Percentiles rank a stretch among this genome's conserved stretches.
Conservation (phyloP, 2,888 invertebrate genomes). For the Microdon myrmicae region DNA sequence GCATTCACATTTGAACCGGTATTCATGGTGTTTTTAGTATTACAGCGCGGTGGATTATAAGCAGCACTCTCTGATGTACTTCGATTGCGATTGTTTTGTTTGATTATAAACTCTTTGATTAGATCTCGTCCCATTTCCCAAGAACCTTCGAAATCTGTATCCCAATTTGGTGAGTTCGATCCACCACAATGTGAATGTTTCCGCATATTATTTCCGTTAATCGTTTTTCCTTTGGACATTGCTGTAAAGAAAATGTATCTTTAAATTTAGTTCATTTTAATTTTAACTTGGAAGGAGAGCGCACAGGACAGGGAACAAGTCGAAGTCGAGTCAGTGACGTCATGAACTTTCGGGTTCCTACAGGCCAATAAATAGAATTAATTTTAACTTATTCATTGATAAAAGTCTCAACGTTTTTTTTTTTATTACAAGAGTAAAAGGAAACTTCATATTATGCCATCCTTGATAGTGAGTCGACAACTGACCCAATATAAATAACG, state of each 20-base stretch:
- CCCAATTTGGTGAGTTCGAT: slow-evolving; percentile 59
- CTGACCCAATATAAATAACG: too few relatives aligned
- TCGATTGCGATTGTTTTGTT: slow-evolving; percentile 59
- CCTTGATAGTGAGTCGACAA: too few relatives aligned
- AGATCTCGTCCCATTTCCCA: slow-evolving; percentile 64
- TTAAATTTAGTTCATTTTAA: background rate
- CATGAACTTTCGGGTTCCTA: too few relatives aligned
- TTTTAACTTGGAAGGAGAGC: too few relatives aligned
- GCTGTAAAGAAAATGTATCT: slow-evolving; percentile 44
- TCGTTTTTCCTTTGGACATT: slow-evolving; percentile 57
- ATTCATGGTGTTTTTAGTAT: slow-evolving; percentile 37
- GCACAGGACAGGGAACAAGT: too few relatives aligned
- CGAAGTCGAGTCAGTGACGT: too few relatives aligned
- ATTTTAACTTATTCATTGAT: slow-evolving; percentile 2
- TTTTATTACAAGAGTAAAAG: too few relatives aligned
- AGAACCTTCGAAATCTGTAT: slow-evolving; percentile 62
- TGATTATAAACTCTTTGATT: slow-evolving; percentile 61
- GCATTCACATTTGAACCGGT: slow-evolving; percentile 49
- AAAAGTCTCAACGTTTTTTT: too few relatives aligned
- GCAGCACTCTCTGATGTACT: slow-evolving; percentile 59
- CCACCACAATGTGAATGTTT: slow-evolving; percentile 55
- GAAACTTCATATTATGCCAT: too few relatives aligned
- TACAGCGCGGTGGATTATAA: slow-evolving; percentile 29
- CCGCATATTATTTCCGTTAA: slow-evolving; percentile 54
- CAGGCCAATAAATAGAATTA: too few relatives aligned